Percentiles rank a stretch among this genome's conserved stretches.
These are phyloP conservation scores for Galleria mellonella DNA, from an alignment of 1,140 invertebrate species.

Conservation along the genomic window DNA sequence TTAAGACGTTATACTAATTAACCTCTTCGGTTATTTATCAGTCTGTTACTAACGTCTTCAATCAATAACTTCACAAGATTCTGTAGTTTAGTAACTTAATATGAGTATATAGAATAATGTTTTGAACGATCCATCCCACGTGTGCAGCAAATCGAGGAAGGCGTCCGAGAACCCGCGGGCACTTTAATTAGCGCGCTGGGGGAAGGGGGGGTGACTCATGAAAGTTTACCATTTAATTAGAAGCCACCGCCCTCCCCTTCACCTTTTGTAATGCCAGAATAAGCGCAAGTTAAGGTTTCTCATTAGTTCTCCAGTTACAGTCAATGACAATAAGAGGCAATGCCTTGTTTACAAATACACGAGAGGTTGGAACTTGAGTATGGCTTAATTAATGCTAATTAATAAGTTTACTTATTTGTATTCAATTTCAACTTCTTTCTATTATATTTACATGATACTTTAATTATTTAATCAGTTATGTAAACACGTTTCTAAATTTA, in stretches of 20 bases:
- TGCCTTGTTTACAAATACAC: background rate
- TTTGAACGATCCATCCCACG: conserved; percentile 12
- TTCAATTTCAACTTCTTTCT: no score
- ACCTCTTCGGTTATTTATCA: no score
- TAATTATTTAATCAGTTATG: no score
- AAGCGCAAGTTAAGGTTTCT: conserved; percentile 35
- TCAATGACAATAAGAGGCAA: conserved; percentile 9
- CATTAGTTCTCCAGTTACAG: conserved; percentile 30
- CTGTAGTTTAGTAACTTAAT: no score
- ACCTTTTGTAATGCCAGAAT: conserved; percentile 49
- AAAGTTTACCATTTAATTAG: conserved; percentile 75
- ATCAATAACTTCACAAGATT: no score
- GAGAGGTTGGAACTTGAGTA: no score
- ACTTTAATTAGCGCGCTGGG: conserved; percentile 61
- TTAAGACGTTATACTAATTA: no score
- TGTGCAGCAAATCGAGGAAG: conserved; percentile 8
- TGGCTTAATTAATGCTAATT: no score
- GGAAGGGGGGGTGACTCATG: conserved; percentile 43
- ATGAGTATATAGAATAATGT: background rate
- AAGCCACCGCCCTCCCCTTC: conserved; percentile 39
- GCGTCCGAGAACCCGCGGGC: conserved; percentile 53
- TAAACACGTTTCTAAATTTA: no score
- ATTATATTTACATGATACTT: no score
- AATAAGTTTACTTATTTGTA: no score
- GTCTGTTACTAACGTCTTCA: no score